A percentile compares a stretch with the other conserved stretches of the same genome.
Evolutionary conservation across 2,113 vertebrate genomes (phyloP).

Genomic region (Oreochromis niloticus): DNA sequence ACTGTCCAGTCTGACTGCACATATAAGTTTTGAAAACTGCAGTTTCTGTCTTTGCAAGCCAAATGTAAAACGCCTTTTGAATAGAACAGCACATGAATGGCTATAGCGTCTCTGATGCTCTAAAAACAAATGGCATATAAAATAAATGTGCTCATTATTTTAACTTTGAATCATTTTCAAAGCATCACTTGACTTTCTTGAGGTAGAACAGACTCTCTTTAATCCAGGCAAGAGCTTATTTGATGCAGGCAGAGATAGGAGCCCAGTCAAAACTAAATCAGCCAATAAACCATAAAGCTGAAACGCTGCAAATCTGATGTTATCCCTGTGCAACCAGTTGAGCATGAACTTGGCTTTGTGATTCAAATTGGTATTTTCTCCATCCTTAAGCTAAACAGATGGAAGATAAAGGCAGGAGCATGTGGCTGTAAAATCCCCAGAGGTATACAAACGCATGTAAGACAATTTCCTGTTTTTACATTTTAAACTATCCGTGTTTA

Average conservation of each 20-base stretch:
- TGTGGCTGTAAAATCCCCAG: conserved; percentile 12
- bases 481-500: neutral
- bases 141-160: neutral
- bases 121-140: neutral
- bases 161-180: neutral
- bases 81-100: neutral
- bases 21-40: neutral
- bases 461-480: neutral
- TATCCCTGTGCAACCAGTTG: conserved; percentile 50
- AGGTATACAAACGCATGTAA: neutral
- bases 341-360: conserved; percentile 64
- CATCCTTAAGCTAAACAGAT: conserved; percentile 66
- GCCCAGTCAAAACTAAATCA: conserved; percentile 29
- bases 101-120: accelerated
- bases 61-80: neutral
- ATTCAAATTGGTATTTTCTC: conserved; percentile 63
- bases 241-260: conserved; percentile 23
- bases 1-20: neutral
- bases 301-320: conserved; percentile 37
- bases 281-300: conserved; percentile 20
- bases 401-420: conserved; percentile 55
- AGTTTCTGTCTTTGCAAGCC: neutral
- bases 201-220: conserved; percentile 1
- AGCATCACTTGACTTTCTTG: neutral
- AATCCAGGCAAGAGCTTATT: conserved; percentile 23